Conservation (phyloP, 37 sponge, comb jelly and placozoan species). For the Lycopodina hypogea region DNA sequence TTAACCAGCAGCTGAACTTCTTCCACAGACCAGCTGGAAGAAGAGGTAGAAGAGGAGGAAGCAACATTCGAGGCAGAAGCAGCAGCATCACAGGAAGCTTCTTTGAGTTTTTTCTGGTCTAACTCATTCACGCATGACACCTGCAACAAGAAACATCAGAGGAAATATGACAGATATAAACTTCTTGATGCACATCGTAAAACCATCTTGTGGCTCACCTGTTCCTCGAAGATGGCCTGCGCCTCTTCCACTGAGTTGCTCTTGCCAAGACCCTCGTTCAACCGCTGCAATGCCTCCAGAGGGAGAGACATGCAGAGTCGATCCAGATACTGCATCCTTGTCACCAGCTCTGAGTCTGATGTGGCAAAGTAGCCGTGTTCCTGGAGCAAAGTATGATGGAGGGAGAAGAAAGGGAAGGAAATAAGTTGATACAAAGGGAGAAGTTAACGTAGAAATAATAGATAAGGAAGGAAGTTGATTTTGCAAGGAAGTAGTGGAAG, state of each 20-base stretch:
- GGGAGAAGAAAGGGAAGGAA: neutral
- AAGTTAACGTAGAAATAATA: too few species aligned
- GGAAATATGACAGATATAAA: neutral
- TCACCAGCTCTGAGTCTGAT: constrained; percentile 40
- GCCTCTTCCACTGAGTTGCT: constrained; percentile 19
- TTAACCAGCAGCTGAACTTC: constrained; percentile 88
- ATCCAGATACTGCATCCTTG: constrained; percentile 69
- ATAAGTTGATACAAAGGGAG: neutral
- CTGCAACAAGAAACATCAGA: neutral
- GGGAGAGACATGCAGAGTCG: constrained; percentile 49
- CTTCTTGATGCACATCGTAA: neutral
- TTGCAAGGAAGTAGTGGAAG: too few species aligned
- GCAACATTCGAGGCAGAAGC: neutral
- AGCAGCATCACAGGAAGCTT: neutral
- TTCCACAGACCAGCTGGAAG: constrained; percentile 59
- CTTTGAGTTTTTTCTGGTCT: neutral
- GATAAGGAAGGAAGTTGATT: too few species aligned
- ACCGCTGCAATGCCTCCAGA: constrained; percentile 37
- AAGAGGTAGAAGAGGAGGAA: neutral
- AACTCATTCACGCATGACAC: neutral
- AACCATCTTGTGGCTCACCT: constrained; percentile 6
- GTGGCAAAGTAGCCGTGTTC: constrained; percentile 62
- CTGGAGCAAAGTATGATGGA: constrained; percentile 8
- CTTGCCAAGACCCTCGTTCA: constrained; percentile 25
- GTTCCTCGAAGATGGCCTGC: constrained; percentile 28